Evolutionary conservation across 2,113 vertebrate genomes (phyloP).

Genomic region (Tamias sibiricus): DNA sequence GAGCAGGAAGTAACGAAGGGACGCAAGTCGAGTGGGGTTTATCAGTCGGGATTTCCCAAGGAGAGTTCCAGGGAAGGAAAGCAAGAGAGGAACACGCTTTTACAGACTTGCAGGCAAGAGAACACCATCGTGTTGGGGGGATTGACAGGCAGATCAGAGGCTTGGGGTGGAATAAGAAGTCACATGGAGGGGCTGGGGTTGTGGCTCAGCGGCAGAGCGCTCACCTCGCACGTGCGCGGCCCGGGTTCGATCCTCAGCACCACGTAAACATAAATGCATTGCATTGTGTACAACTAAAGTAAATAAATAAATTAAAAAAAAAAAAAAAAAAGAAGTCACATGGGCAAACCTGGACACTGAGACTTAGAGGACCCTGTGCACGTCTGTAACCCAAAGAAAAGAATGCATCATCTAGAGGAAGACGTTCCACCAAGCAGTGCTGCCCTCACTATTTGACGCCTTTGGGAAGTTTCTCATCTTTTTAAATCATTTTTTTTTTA

Average conservation of each 20-base stretch:
- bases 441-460: background rate
- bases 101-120: background rate
- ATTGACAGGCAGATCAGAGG: background rate
- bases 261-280: too few species aligned
- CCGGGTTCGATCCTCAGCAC: too few species aligned
- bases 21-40: background rate
- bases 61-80: background rate
- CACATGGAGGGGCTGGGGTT: too few species aligned
- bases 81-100: rapidly evolving
- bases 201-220: too few species aligned
- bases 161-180: rapidly evolving
- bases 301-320: too few species aligned
- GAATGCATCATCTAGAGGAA: background rate
- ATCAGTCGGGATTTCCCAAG: background rate
- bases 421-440: background rate
- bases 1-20: too few species aligned
- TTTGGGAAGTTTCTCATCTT: background rate
- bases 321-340: too few species aligned
- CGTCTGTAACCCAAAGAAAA: background rate
- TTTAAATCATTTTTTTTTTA: background rate
- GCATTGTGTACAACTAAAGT: too few species aligned
- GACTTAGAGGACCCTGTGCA: background rate
- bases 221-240: too few species aligned
- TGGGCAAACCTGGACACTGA: background rate
- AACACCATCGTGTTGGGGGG: rapidly evolving